Conservation (phyloP, 2,113 vertebrate species). For the Lycaon pictus region DNA sequence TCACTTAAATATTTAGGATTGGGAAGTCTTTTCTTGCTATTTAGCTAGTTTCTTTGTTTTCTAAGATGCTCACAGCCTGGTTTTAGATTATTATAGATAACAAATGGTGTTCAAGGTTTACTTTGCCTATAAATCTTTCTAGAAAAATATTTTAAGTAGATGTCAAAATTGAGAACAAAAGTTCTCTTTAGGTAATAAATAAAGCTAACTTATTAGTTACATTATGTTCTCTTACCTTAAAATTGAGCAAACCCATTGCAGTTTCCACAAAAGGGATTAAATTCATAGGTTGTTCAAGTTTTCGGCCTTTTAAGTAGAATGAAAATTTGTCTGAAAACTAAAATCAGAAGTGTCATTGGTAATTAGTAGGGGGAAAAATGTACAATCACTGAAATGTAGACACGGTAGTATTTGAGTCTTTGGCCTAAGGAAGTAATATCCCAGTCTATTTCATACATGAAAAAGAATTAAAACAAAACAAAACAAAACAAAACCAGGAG, state of each 20-base stretch:
- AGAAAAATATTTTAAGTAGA: slow-evolving; percentile 64
- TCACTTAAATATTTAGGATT: slow-evolving; percentile 34
- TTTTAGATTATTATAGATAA: slow-evolving; percentile 39
- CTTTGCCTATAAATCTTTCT: slow-evolving; percentile 43
- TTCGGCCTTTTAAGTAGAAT: slow-evolving; percentile 93
- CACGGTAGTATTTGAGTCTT: slow-evolving; percentile 60
- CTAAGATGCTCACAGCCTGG: slow-evolving; percentile 33
- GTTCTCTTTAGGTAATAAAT: slow-evolving; percentile 65
- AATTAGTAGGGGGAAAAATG: slow-evolving; percentile 45
- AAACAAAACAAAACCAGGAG: neutral
- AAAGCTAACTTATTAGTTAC: slow-evolving; percentile 76
- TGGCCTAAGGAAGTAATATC: slow-evolving; percentile 79
- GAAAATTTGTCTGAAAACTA: slow-evolving; percentile 98
- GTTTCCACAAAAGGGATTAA: slow-evolving; percentile 99
- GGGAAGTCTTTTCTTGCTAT: slow-evolving; percentile 52
- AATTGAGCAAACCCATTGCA: slow-evolving; percentile 97
- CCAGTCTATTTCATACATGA: slow-evolving; percentile 5
- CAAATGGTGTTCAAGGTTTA: slow-evolving; percentile 17
- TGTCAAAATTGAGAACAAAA: slow-evolving; percentile 64
- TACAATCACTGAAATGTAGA: slow-evolving; percentile 31
- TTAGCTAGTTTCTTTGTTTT: slow-evolving; percentile 71
- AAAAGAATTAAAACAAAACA: slow-evolving; percentile 28
- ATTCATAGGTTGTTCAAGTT: slow-evolving; percentile 94
- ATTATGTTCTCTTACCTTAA: slow-evolving; percentile 94
- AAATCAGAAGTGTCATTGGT: slow-evolving; percentile 84